phyloP scores from a whole-genome alignment of 2,797 vertebrate species.

The Gastrophryne carolinensis region DNA sequence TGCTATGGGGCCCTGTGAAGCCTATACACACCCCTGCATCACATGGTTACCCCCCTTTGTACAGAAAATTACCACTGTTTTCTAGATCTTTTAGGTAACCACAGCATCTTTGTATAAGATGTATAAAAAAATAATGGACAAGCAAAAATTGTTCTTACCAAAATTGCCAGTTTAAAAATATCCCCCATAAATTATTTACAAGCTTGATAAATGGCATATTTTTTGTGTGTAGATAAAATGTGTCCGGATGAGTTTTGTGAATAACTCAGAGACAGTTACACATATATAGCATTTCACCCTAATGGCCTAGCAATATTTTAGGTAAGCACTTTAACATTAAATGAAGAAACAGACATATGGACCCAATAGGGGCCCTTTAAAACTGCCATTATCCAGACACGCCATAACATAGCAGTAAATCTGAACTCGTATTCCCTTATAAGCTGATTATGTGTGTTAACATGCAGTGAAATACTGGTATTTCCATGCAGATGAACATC shows the following conservation, averaged over 20 bases:
- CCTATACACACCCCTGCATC: too few species aligned
- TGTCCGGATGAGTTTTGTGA: background rate
- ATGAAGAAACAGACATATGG: background rate
- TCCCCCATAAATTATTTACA: too few species aligned
- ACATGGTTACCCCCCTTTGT: too few species aligned
- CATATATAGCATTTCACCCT: background rate
- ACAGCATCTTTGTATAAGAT: too few species aligned
- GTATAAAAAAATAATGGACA: too few species aligned
- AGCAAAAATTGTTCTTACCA: too few species aligned
- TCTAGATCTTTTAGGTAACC: too few species aligned
- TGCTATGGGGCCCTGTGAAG: too few species aligned
- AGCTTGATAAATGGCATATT: background rate
- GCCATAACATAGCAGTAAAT: background rate
- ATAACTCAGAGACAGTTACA: slow-evolving; percentile 1
- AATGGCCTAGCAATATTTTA: background rate
- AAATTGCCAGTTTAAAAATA: too few species aligned
- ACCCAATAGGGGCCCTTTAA: background rate
- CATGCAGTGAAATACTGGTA: background rate
- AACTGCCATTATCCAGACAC: background rate
- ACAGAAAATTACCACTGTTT: too few species aligned
- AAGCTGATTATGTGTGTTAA: background rate
- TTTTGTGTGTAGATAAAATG: background rate
- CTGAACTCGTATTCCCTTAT: background rate
- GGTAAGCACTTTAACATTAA: background rate
- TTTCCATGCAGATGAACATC: background rate